These are phyloP conservation scores for Porites evermanni DNA, from an alignment of 92 coral and sea anemone genomes.

Conservation along the genomic window DNA sequence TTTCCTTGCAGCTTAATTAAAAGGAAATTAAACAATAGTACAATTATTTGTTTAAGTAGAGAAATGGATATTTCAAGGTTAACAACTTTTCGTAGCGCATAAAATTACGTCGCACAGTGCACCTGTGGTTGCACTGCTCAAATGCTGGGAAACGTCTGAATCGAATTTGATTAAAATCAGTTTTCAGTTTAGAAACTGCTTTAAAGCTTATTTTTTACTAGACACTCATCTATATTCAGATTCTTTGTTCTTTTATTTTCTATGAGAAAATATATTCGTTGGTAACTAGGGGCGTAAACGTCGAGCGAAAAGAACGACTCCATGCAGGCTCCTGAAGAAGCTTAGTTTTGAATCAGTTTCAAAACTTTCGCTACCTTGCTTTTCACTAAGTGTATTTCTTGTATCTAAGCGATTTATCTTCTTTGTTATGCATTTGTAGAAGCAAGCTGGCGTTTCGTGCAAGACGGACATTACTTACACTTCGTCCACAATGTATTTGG, in stretches of 20 bases:
- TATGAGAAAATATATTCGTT: background rate
- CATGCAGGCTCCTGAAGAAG: too few relatives aligned
- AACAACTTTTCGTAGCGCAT: background rate
- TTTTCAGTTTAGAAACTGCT: background rate
- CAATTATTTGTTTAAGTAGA: conserved; percentile 22
- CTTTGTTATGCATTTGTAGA: background rate
- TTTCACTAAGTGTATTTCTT: background rate
- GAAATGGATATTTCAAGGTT: conserved; percentile 25
- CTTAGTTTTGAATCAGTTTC: background rate
- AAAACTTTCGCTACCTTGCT: conserved; percentile 7
- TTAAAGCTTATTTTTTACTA: background rate
- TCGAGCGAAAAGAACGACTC: background rate
- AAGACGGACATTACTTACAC: background rate
- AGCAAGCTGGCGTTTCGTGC: conserved; percentile 20
- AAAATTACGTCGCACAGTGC: background rate
- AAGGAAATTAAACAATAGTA: conserved; percentile 45
- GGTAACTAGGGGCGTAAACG: conserved; percentile 4
- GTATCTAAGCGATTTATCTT: background rate
- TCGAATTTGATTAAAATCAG: background rate
- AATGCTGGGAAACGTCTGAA: too few relatives aligned
- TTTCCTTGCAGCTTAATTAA: conserved; percentile 23
- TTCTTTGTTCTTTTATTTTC: conserved; percentile 11
- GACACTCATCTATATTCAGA: conserved; percentile 26
- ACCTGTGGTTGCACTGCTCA: background rate
- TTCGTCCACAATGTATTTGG: conserved; percentile 4